Evolutionary conservation across 2,797 vertebrate species (phyloP).

Genomic region (Aplochiton taeniatus): DNA sequence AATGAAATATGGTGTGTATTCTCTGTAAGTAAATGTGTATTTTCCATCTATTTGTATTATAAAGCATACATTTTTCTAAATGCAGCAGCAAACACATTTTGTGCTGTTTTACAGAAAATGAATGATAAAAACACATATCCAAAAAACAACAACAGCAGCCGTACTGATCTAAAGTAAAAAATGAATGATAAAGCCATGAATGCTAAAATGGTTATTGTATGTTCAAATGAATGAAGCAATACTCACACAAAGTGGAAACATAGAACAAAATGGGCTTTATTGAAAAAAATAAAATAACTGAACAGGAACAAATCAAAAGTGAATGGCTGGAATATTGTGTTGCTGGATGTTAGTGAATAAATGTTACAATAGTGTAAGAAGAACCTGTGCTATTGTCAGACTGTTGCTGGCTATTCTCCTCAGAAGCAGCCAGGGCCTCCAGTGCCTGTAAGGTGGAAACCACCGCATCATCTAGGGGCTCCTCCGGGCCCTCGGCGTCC

Average conservation of each 20-base stretch:
- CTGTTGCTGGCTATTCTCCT: constrained; percentile 86
- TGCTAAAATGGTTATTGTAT: constrained; percentile 10
- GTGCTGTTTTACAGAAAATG: constrained; percentile 29
- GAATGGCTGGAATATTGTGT: constrained; percentile 78
- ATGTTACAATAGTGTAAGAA: constrained; percentile 97
- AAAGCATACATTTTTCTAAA: too few species aligned
- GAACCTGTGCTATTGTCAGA: constrained; percentile 98
- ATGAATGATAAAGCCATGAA: constrained; percentile 42
- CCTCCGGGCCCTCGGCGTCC: constrained; percentile 79
- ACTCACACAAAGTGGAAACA: constrained; percentile 69
- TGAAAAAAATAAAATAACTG: constrained; percentile 57
- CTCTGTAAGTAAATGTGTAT: too few species aligned
- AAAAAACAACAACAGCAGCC: constrained; percentile 43
- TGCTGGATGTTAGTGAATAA: constrained; percentile 87
- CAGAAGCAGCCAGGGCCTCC: constrained; percentile 92
- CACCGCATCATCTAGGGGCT: constrained; percentile 85
- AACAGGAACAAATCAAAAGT: constrained; percentile 74
- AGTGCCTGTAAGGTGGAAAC: constrained; percentile 93
- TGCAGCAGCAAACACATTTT: background rate
- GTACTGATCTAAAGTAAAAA: constrained; percentile 24
- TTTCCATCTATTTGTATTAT: background rate
- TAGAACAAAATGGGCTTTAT: constrained; percentile 77
- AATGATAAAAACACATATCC: constrained; percentile 45
- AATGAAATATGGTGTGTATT: too few species aligned
- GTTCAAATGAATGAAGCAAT: constrained; percentile 66